These are phyloP conservation scores for Hypselothyrea guttata DNA, from an alignment of 2,888 invertebrate genomes.

Conservation along the genomic window DNA sequence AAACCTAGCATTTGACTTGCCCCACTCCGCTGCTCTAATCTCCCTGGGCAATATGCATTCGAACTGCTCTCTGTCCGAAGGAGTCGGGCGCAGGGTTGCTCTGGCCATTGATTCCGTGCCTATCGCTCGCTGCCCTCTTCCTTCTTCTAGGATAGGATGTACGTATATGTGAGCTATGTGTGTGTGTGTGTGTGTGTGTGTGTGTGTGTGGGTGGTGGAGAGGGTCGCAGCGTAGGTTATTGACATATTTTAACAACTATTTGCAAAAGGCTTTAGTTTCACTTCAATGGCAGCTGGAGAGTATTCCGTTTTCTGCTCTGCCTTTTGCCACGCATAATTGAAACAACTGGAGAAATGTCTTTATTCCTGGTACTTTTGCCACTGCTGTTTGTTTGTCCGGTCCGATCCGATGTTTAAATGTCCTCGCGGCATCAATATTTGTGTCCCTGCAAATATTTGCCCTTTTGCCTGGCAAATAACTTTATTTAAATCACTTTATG, in stretches of 20 bases:
- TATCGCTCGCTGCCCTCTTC: no score
- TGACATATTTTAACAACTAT: constrained; percentile 76
- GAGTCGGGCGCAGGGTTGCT: constrained; percentile 29
- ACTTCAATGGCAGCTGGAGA: constrained; percentile 61
- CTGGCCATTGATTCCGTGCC: constrained; percentile 46
- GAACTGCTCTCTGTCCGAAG: constrained; percentile 42
- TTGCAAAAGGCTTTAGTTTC: constrained; percentile 75
- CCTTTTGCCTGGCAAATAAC: constrained; percentile 66
- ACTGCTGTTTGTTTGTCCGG: constrained; percentile 38
- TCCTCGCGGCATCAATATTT: constrained; percentile 72
- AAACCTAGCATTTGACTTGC: no score
- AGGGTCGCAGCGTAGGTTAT: constrained; percentile 57
- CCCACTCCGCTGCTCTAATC: constrained; percentile 6
- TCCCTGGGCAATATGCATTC: constrained; percentile 6
- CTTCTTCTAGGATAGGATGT: no score
- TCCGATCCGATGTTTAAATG: constrained; percentile 43
- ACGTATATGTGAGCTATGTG: constrained; percentile 1
- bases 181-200: constrained; percentile 1
- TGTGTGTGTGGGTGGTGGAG: constrained; percentile 9
- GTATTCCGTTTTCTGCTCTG: background rate
- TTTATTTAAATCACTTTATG: constrained; percentile 69
- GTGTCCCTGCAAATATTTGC: constrained; percentile 64
- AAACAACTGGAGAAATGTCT: constrained; percentile 70
- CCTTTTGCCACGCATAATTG: constrained; percentile 59
- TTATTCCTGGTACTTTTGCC: constrained; percentile 41